A percentile compares a stretch with the other conserved stretches of the same genome.
Evolutionary conservation across 2,113 vertebrate species (phyloP).

Genomic region (Labrus mixtus): DNA sequence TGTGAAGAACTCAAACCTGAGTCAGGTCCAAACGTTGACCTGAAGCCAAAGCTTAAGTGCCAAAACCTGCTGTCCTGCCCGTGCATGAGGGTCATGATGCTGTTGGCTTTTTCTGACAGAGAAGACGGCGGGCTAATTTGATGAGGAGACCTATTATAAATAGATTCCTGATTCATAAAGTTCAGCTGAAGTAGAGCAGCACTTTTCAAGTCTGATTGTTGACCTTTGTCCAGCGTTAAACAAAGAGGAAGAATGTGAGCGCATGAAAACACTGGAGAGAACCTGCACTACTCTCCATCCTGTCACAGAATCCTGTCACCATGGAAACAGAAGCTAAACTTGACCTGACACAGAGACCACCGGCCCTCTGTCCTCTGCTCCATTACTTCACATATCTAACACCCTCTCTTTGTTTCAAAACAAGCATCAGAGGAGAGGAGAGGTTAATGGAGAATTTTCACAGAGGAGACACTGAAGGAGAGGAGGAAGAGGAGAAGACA

Average conservation of each 20-base stretch:
- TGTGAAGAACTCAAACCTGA: no score
- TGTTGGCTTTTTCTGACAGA: no score
- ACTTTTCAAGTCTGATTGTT: no score
- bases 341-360: conserved; percentile 19
- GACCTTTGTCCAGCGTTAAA: not conserved
- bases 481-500: conserved; percentile 22
- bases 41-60: no score
- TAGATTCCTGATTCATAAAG: no score
- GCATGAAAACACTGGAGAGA: no score
- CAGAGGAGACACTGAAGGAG: not conserved
- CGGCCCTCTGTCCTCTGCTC: not conserved
- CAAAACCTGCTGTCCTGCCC: no score
- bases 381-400: not conserved
- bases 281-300: not conserved
- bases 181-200: no score
- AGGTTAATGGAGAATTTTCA: conserved; percentile 11
- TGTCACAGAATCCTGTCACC: conserved; percentile 12
- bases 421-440: conserved; percentile 4
- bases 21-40: no score
- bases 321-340: conserved; percentile 21
- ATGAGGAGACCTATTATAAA: no score
- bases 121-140: no score
- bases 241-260: not conserved
- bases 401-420: not conserved
- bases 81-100: no score